These are phyloP conservation scores for Pammene aurita DNA, from an alignment of 2,888 invertebrate species.

Conservation along the genomic window DNA sequence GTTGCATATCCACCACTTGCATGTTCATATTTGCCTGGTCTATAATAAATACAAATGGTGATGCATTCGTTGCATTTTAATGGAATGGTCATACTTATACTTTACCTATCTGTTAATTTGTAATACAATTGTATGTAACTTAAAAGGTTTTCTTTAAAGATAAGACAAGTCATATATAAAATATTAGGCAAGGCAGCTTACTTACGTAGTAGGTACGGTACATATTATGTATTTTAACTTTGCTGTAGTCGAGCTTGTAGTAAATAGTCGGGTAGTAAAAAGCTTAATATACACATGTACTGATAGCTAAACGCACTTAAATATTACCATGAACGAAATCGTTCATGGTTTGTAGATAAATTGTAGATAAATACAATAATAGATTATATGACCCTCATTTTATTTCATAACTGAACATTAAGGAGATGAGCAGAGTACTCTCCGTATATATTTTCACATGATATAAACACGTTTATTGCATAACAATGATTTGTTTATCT, in stretches of 20 bases:
- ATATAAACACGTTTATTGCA: background rate
- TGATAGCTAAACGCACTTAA: too few species aligned
- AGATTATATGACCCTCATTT: background rate
- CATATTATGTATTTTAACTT: too few species aligned
- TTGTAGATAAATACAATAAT: too few species aligned
- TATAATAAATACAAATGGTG: background rate
- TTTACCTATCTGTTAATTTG: background rate
- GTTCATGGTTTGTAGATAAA: too few species aligned
- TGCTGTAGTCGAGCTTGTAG: too few species aligned
- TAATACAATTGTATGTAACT: background rate
- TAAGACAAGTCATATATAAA: too few species aligned
- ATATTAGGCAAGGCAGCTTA: too few species aligned
- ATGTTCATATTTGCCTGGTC: conserved; percentile 25
- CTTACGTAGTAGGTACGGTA: too few species aligned
- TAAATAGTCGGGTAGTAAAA: too few species aligned
- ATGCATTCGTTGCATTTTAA: conserved; percentile 4
- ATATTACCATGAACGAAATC: too few species aligned
- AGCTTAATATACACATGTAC: too few species aligned
- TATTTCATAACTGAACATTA: background rate
- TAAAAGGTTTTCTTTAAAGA: background rate
- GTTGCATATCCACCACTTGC: conserved; percentile 13
- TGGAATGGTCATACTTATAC: background rate
- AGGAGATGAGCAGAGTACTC: too few species aligned
- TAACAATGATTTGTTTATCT: conserved; percentile 15
- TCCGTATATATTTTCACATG: background rate